A percentile compares a stretch with the other conserved stretches of the same genome.
These are phyloP conservation scores for human DNA, from an alignment of 2,113 vertebrate genomes.

Conservation along the genomic window DNA sequence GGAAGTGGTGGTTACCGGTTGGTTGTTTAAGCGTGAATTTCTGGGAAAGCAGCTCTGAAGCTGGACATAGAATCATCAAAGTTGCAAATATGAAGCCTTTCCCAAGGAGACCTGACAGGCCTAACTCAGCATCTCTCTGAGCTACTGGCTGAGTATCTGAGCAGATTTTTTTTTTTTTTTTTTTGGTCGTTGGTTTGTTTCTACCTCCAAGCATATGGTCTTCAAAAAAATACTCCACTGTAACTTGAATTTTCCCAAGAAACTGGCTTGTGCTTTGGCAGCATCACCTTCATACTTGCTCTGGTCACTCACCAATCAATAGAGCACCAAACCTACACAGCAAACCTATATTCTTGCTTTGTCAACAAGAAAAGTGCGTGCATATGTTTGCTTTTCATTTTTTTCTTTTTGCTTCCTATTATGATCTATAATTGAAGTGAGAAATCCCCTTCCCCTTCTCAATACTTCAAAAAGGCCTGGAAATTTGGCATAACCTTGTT, in stretches of 20 bases:
- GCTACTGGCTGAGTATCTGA: neutral
- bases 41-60: neutral
- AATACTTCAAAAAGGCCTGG: constrained; percentile 55
- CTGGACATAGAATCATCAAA: neutral
- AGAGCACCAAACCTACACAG: constrained; percentile 37
- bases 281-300: neutral
- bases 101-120: neutral
- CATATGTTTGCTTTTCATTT: neutral
- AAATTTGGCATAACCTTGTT: constrained; percentile 61
- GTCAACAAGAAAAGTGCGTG: constrained; percentile 71
- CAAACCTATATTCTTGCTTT: constrained; percentile 46
- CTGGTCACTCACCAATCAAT: constrained; percentile 14
- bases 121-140: neutral
- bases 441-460: neutral
- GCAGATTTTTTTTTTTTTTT: neutral
- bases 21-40: neutral
- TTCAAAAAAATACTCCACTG: neutral
- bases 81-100: neutral
- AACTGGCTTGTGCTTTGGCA: neutral
- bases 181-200: neutral
- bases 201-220: neutral
- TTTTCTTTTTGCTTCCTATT: neutral
- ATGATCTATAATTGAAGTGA: constrained; percentile 24
- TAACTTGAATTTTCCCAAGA: constrained; percentile 50
- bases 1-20: neutral